Conservation (phyloP, 2,797 vertebrate genomes). For the Aphelocoma californica region DNA sequence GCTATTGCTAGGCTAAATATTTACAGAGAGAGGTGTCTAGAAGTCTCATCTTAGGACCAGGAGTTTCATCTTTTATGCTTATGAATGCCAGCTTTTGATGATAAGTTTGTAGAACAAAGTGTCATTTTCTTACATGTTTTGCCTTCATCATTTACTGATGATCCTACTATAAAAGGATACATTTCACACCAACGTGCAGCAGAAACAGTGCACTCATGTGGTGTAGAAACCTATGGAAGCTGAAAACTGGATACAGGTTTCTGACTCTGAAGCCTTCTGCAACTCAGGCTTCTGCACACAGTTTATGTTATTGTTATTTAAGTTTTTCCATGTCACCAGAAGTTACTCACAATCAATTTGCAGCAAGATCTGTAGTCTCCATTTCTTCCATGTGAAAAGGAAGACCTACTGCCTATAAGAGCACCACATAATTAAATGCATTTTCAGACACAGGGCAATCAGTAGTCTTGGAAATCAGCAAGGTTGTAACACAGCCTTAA, state of each 20-base stretch:
- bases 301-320: background rate
- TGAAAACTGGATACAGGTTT: background rate
- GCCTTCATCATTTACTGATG: background rate
- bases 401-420: background rate
- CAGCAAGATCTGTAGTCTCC: background rate
- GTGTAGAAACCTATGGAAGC: background rate
- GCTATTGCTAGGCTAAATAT: background rate
- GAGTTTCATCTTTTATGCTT: background rate
- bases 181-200: background rate
- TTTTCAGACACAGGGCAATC: background rate
- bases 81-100: background rate
- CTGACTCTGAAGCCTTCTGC: background rate
- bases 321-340: background rate
- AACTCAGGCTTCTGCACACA: background rate
- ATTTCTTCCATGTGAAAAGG: background rate
- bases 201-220: background rate
- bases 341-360: background rate
- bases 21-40: background rate
- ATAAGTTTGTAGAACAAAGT: background rate
- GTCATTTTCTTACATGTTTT: background rate
- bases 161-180: background rate
- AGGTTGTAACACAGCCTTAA: background rate
- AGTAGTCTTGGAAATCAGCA: background rate
- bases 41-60: background rate
- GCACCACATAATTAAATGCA: background rate